phyloP scores from a whole-genome alignment of 2,888 invertebrate species.

The Podotricha telesiphe region DNA sequence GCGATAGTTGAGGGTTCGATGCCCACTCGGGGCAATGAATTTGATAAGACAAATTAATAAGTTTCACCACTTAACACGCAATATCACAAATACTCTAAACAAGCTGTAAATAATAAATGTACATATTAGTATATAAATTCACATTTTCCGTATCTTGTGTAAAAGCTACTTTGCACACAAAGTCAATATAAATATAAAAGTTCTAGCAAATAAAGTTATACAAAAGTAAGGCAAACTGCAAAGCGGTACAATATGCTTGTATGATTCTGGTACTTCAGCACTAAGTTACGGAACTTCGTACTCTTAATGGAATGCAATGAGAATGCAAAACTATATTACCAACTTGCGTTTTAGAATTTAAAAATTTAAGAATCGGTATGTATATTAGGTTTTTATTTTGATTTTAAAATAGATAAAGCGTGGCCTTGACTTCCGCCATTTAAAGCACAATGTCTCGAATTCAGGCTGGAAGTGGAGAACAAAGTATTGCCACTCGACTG shows the following conservation, averaged over 20 bases:
- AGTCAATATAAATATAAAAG: slow-evolving; percentile 24
- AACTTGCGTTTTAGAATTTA: slow-evolving; percentile 37
- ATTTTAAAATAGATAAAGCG: no score
- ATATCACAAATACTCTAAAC: no score
- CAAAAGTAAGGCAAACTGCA: slow-evolving; percentile 38
- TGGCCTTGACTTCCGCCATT: no score
- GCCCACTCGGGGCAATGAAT: no score
- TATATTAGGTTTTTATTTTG: slow-evolving; percentile 20
- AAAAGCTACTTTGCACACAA: slow-evolving; percentile 18
- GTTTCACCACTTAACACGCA: no score
- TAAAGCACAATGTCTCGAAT: no score
- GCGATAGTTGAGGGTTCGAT: no score
- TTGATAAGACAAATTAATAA: no score
- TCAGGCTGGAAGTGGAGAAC: no score
- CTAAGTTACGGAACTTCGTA: slow-evolving; percentile 37
- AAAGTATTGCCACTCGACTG: no score
- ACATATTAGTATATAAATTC: not conserved
- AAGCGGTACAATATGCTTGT: slow-evolving; percentile 42
- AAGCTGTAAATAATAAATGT: no score
- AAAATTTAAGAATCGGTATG: slow-evolving; percentile 34
- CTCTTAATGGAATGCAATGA: slow-evolving; percentile 42
- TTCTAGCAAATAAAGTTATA: slow-evolving; percentile 31
- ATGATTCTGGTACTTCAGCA: slow-evolving; percentile 37
- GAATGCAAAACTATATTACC: slow-evolving; percentile 35
- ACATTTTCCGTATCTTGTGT: not conserved